These are phyloP conservation scores for Brachyhypopomus gauderio DNA, from an alignment of 2,113 vertebrate genomes.

Conservation along the genomic window DNA sequence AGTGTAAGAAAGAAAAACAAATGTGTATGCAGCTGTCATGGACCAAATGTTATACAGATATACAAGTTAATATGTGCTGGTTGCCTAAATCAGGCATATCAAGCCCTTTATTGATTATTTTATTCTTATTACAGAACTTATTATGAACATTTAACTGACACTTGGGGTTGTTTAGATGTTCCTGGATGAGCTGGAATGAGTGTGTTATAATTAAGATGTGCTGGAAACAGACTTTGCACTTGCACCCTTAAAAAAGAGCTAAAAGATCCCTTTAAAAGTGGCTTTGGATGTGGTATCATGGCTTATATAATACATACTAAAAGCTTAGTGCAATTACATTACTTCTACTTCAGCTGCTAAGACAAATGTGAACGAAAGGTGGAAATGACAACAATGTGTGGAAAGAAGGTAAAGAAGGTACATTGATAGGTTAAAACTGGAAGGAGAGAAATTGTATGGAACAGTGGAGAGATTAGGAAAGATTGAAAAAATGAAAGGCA, in stretches of 20 bases:
- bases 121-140: background rate
- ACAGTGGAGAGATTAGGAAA: background rate
- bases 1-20: background rate
- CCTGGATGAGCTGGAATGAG: slow-evolving; percentile 13
- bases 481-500: slow-evolving; percentile 56
- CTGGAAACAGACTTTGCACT: background rate
- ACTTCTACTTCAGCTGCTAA: background rate
- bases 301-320: background rate
- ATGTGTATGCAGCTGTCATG: background rate
- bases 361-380: slow-evolving; percentile 8
- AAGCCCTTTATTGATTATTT: background rate
- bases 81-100: background rate
- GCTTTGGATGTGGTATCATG: background rate
- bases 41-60: background rate
- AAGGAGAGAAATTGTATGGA: slow-evolving; percentile 18
- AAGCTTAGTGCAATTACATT: background rate
- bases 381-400: slow-evolving; percentile 30
- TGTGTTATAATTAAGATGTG: slow-evolving; percentile 3
- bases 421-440: slow-evolving; percentile 33
- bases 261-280: background rate
- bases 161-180: slow-evolving; percentile 1
- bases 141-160: background rate
- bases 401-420: slow-evolving; percentile 49
- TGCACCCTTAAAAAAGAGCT: background rate
- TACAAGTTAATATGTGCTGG: background rate